A percentile compares a stretch with the other conserved stretches of the same genome.
Evolutionary conservation across 2,888 invertebrate genomes (phyloP).

Genomic region (Tenthredo notha): DNA sequence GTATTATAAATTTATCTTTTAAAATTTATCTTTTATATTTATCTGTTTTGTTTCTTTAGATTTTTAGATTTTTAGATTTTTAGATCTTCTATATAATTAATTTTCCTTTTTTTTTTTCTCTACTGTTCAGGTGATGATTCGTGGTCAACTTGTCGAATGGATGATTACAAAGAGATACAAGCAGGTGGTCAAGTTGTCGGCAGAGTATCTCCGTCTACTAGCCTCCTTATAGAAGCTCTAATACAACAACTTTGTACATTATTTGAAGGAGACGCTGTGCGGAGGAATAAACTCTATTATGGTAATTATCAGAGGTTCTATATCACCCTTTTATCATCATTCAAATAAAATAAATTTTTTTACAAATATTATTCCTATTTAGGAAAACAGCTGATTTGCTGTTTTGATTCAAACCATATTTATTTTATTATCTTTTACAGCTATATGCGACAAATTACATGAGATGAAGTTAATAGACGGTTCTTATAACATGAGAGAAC

Average conservation of each 20-base stretch:
- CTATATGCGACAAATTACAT: conserved; percentile 85
- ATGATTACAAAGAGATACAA: conserved; percentile 56
- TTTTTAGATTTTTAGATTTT: background rate
- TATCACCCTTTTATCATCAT: background rate
- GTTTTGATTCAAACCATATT: too few species aligned
- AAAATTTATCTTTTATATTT: background rate
- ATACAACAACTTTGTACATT: conserved; percentile 85
- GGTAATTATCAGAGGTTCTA: conserved; percentile 67
- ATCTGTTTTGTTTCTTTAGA: conserved; percentile 10
- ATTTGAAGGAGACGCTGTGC: conserved; percentile 82
- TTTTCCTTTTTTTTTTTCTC: conserved; percentile 35
- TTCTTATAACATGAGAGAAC: conserved; percentile 85
- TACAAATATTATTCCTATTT: too few species aligned
- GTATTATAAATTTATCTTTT: background rate
- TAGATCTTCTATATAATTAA: too few species aligned
- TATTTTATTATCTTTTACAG: conserved; percentile 65
- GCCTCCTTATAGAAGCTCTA: conserved; percentile 86
- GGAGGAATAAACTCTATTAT: conserved; percentile 83
- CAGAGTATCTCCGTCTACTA: conserved; percentile 82
- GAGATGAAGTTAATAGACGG: conserved; percentile 86
- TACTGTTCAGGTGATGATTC: conserved; percentile 60
- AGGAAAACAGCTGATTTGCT: background rate
- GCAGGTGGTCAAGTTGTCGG: conserved; percentile 63
- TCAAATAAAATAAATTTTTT: background rate
- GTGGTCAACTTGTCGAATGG: conserved; percentile 59